Percentiles rank a stretch among this genome's conserved stretches.
phyloP scores from a whole-genome alignment of 2,888 invertebrate species.

The Caenorhabditis auriculariae region DNA sequence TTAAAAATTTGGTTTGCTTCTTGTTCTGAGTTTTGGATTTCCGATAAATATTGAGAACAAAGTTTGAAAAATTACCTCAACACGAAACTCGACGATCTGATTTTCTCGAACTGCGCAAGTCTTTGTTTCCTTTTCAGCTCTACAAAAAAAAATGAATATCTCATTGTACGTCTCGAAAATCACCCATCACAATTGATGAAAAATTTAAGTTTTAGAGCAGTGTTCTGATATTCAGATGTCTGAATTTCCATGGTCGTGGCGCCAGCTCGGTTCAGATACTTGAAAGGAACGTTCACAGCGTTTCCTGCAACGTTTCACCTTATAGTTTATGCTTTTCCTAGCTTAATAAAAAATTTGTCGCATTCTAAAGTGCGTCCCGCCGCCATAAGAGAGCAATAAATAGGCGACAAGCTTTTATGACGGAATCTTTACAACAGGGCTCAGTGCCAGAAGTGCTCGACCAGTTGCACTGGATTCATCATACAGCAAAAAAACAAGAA shows the following conservation, averaged over 20 bases:
- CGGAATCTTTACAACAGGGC: too few relatives aligned
- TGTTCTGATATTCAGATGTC: slow-evolving; percentile 47
- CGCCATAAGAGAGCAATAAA: too few relatives aligned
- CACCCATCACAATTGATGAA: slow-evolving; percentile 54
- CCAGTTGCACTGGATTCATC: too few relatives aligned
- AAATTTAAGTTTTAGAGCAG: slow-evolving; percentile 50
- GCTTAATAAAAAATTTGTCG: too few relatives aligned
- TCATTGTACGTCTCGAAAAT: slow-evolving; percentile 4
- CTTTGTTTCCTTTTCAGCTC: slow-evolving; percentile 40
- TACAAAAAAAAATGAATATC: slow-evolving; percentile 13
- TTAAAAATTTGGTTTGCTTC: too few relatives aligned
- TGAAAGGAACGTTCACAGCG: slow-evolving; percentile 48
- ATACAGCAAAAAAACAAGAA: too few relatives aligned
- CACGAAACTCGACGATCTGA: slow-evolving; percentile 23
- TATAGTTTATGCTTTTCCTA: too few relatives aligned
- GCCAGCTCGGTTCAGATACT: slow-evolving; percentile 49
- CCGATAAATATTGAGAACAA: too few relatives aligned
- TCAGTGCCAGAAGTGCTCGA: too few relatives aligned
- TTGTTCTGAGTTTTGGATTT: too few relatives aligned
- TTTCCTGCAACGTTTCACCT: slow-evolving; percentile 44
- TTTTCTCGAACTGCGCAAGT: slow-evolving; percentile 39
- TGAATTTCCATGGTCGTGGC: slow-evolving; percentile 43
- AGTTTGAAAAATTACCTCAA: slow-evolving; percentile 17
- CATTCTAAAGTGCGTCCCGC: too few relatives aligned
- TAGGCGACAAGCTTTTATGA: too few relatives aligned